These are phyloP conservation scores for Chesias legatella DNA, from an alignment of 2,888 invertebrate species.

Conservation along the genomic window DNA sequence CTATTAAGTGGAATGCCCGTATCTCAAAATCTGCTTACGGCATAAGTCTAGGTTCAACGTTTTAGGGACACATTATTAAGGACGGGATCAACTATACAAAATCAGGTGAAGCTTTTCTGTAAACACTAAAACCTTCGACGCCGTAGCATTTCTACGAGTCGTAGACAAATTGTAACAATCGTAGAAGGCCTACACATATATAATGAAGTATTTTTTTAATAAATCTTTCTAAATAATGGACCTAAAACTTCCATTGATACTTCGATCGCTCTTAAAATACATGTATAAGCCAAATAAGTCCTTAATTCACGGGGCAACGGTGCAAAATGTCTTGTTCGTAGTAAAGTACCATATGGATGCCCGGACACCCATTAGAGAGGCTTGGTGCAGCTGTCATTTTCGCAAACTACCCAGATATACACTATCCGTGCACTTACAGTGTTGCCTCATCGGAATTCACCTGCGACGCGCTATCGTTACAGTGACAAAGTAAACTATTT, in stretches of 20 bases:
- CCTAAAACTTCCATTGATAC: conserved; percentile 21
- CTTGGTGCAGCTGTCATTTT: conserved; percentile 58
- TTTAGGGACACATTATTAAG: conserved; percentile 21
- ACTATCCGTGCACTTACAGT: conserved; percentile 10
- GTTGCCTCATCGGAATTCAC: not conserved
- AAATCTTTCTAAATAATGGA: conserved; percentile 22
- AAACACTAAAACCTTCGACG: not conserved
- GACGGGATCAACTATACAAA: not conserved
- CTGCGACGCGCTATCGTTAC: too few relatives aligned
- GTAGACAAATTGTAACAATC: conserved; percentile 14
- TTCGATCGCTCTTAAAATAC: conserved; percentile 13
- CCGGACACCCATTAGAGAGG: conserved; percentile 49
- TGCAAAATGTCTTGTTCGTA: conserved; percentile 15
- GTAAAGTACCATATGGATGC: conserved; percentile 26
- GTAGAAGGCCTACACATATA: conserved; percentile 27
- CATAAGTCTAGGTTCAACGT: conserved; percentile 36
- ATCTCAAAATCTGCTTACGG: conserved; percentile 49
- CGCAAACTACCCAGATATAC: conserved; percentile 39
- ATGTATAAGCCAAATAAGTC: conserved; percentile 9
- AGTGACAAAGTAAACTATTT: too few relatives aligned
- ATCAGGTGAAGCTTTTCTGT: not conserved
- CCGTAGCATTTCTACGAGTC: conserved; percentile 13
- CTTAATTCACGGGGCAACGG: conserved; percentile 23
- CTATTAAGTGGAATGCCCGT: conserved; percentile 43
- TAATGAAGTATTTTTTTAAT: conserved; percentile 15